Base-by-base conservation (phyloP, 2,888 invertebrate genomes). In the Ectemnius continuus region DNA sequence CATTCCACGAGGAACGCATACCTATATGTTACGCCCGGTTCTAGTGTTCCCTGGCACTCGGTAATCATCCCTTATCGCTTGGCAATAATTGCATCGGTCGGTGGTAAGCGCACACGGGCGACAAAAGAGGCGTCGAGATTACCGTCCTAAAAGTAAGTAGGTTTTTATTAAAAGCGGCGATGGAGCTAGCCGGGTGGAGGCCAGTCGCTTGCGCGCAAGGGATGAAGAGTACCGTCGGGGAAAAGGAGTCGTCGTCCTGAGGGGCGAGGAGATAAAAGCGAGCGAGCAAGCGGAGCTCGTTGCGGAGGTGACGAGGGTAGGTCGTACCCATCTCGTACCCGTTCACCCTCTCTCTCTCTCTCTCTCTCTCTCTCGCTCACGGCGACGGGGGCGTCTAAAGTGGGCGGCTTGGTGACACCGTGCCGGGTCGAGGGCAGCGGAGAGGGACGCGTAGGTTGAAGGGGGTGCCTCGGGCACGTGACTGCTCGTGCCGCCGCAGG, bases 361-460 rank as follows among this genome's bases (percentile, higher is more conserved):
- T 70, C 18, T 69, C 45, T 65, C 57, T 46, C 48, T 47, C 26
- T 28, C 45, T n/a, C 11, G n/a, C 26, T 60, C 65, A 23, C 23
- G 69, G 74, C 66, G 68, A 58, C 79, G 74, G 74, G 80, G 87
- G 84, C 80, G 87, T 83, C 82, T 83, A 88, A 89, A 89, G 89
- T 89, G 87, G 89, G 88, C 86, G 88, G 88, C 88, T 88, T 83
- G 83, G 86, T 85, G 86, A 88, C 88, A 84, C 76, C 78, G 77
- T 78, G 77, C 77, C 73, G 81, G 75, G 76, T 59, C 59, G 75
- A 80, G 78, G 76, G 72, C 23, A 23, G 23, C 23, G 3, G 65
- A 70, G 79, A 76, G 78, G 77, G 77, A 77, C 75, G 78, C 73
- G 76, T 36, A 36, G 78, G 8, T 58, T 57, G 48, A 74, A 62